Base-by-base conservation (phyloP, 2,888 invertebrate species). In the Kuschelorhynchus macadamiae region DNA sequence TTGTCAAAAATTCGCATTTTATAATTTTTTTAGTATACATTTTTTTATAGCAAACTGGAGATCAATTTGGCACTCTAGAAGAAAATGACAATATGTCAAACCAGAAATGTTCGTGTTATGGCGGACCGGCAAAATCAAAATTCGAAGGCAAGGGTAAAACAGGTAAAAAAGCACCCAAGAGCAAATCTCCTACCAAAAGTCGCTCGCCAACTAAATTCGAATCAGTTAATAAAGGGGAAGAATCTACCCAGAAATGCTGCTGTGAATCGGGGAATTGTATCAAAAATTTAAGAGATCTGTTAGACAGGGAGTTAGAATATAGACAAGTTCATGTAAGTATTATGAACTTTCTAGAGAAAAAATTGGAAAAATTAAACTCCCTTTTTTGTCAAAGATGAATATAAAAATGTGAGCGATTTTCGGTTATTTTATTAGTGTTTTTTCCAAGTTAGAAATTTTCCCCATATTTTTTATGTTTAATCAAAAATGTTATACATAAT, bases 221-320 rank as follows among this genome's bases (percentile, higher is more conserved):
- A 4, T 3, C 46, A 0, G 39, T 8, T 8, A 8, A 11, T 20
- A 8, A 12, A 17, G n/a, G n/a, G n/a, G n/a, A n/a, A n/a, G 61
- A 61, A n/a, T 2, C 42, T 11, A 56, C 42, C 47, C 65, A 66
- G 16, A 76, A 74, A 70, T 76, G 77, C 63, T 77, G 78, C 47
- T 77, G 77, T 32, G 77, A 77, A 25, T 71, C 72, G 20, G 76
- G 75, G 11, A 72, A 72, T 47, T 80, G 78, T 47, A 49, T 78
- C 8, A 76, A 73, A 59, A 74, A 76, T 65, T 71, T 80, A 56
- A 76, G 74, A 32, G 78, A 79, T 14, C 63, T 80, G 20, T 70
- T 80, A 63, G 76, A 77, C 50, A 77, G 75, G 59, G 80, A 80
- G 64, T 75, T 78, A 53, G 77, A 77, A 44, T 73, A 71, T 39